Evolutionary conservation across 2,113 vertebrate genomes (phyloP).

Genomic region (Xiphophorus hellerii): DNA sequence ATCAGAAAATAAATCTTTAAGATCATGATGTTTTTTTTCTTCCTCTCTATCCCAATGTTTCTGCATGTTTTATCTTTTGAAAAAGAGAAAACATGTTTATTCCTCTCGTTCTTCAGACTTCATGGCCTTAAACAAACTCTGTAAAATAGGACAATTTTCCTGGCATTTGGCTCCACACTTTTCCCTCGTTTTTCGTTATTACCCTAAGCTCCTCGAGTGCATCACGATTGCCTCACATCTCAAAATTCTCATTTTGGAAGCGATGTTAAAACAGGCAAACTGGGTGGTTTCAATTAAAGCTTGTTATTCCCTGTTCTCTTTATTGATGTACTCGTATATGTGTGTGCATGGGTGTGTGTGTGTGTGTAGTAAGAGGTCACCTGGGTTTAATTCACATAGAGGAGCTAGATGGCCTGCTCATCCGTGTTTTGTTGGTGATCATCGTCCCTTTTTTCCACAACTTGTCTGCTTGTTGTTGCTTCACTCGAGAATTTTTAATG

Average conservation of each 20-base stretch:
- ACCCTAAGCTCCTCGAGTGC: constrained; percentile 28
- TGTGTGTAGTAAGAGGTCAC: constrained; percentile 57
- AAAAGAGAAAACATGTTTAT: not conserved
- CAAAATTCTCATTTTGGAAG: constrained; percentile 29
- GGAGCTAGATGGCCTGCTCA: constrained; percentile 52
- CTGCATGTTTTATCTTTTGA: constrained; percentile 8
- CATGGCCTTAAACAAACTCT: constrained; percentile 7
- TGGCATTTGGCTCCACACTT: constrained; percentile 17
- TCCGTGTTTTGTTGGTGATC: constrained; percentile 70
- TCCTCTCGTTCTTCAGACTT: constrained; percentile 2
- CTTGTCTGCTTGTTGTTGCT: constrained; percentile 26
- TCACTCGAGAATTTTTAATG: constrained; percentile 28
- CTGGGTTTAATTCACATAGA: constrained; percentile 48
- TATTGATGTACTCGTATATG: not conserved
- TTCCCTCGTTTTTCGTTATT: constrained; percentile 25
- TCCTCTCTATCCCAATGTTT: not conserved
- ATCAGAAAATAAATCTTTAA: constrained; percentile 5
- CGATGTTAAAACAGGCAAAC: constrained; percentile 28
- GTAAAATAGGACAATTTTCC: constrained; percentile 4
- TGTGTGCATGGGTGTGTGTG: not conserved
- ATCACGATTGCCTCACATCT: constrained; percentile 33
- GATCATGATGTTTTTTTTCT: not conserved
- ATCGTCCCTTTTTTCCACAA: constrained; percentile 38
- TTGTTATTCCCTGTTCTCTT: constrained; percentile 41
- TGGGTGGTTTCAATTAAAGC: constrained; percentile 30